Conservation (phyloP, 2,797 vertebrate species). For the Cichlasoma orientale region DNA sequence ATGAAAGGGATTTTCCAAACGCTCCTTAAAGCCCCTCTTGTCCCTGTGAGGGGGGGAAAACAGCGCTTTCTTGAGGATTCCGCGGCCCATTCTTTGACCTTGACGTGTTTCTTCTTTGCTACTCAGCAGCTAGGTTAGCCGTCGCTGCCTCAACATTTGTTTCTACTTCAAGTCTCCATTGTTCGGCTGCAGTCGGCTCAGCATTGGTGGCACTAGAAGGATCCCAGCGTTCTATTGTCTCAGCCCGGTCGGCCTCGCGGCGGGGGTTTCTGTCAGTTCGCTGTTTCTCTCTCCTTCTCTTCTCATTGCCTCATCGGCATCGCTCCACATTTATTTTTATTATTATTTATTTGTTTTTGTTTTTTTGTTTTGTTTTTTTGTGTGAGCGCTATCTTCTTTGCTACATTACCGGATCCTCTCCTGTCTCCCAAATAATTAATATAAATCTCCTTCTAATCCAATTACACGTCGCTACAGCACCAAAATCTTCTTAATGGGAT, state of each 20-base stretch:
- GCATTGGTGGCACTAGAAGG: constrained; percentile 45
- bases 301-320: constrained; percentile 1
- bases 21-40: not conserved
- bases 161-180: constrained; percentile 67
- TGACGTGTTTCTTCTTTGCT: constrained; percentile 63
- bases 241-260: constrained; percentile 49
- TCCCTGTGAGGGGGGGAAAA: not conserved
- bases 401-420: constrained; percentile 48
- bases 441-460: not conserved
- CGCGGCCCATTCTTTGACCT: constrained; percentile 77
- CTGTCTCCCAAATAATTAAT: constrained; percentile 6
- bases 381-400: not conserved
- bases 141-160: constrained; percentile 2
- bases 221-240: constrained; percentile 67
- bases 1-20: not conserved
- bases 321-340: not conserved
- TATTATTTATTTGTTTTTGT: constrained; percentile 13
- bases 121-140: constrained; percentile 19
- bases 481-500: constrained; percentile 14
- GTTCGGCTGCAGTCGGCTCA: constrained; percentile 57
- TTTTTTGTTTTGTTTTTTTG: no score
- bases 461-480: constrained; percentile 1
- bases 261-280: constrained; percentile 47
- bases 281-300: constrained; percentile 5
- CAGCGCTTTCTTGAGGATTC: constrained; percentile 20